phyloP scores from a whole-genome alignment of 2,888 invertebrate species.

The Heliconius sara region DNA sequence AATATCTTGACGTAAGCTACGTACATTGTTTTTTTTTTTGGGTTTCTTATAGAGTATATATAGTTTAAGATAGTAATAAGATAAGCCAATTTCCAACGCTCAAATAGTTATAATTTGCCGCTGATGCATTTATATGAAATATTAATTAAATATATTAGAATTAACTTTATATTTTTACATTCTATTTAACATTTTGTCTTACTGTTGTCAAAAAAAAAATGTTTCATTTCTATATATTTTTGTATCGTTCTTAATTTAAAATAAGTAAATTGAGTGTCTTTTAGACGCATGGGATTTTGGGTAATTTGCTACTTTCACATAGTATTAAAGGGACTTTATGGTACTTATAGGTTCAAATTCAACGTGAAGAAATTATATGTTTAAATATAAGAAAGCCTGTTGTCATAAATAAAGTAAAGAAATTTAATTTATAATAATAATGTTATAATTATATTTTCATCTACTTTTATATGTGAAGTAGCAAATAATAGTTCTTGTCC shows the following conservation, averaged over 20 bases:
- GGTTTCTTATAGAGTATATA: background rate
- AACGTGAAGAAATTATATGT: background rate
- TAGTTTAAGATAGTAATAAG: slow-evolving; percentile 9
- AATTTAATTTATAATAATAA: background rate
- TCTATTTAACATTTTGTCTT: background rate
- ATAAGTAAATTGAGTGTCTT: background rate
- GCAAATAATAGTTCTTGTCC: slow-evolving; percentile 66
- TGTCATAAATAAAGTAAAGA: background rate
- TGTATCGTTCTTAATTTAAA: background rate
- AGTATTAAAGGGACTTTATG: background rate
- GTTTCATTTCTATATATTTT: background rate
- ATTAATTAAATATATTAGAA: background rate
- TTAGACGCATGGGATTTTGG: background rate
- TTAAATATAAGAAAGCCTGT: background rate
- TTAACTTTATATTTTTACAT: background rate
- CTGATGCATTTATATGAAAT: slow-evolving; percentile 29
- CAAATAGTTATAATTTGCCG: slow-evolving; percentile 36
- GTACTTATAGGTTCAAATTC: background rate
- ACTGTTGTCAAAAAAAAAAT: background rate
- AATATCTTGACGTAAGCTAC: background rate
- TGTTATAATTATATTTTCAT: background rate
- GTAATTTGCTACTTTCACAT: slow-evolving; percentile 38
- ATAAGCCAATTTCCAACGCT: slow-evolving; percentile 39
- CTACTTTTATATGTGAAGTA: slow-evolving; percentile 48
- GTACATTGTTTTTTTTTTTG: background rate